A percentile compares a stretch with the other conserved stretches of the same genome.
Conservation (phyloP, 2,888 invertebrate species). For the Drosophila multiciliata region DNA sequence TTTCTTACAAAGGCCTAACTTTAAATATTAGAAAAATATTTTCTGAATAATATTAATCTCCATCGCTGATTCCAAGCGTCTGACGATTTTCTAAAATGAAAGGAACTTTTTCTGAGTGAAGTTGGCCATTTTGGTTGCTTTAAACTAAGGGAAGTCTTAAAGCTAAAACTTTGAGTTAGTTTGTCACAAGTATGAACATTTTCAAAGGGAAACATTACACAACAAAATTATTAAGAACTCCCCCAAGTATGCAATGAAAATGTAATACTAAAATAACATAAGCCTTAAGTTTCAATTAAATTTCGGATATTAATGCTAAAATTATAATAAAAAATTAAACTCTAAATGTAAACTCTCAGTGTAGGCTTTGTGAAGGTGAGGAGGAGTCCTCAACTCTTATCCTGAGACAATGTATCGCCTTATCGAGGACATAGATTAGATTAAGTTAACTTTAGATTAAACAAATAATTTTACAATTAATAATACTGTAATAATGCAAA, state of each 20-base stretch:
- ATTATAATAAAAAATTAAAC: too few relatives aligned
- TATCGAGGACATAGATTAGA: not conserved
- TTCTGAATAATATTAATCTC: not conserved
- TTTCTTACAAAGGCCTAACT: not conserved
- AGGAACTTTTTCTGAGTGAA: not conserved
- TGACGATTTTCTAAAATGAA: not conserved
- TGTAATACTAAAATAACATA: not conserved
- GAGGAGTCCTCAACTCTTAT: too few relatives aligned
- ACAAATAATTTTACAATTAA: not conserved
- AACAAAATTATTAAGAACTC: not conserved
- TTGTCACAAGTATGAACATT: not conserved
- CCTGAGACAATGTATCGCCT: too few relatives aligned
- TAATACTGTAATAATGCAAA: not conserved
- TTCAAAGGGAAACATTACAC: not conserved
- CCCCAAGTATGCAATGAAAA: not conserved
- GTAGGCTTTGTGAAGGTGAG: too few relatives aligned
- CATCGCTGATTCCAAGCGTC: not conserved
- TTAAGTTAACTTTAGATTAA: not conserved
- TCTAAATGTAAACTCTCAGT: too few relatives aligned
- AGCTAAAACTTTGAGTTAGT: not conserved
- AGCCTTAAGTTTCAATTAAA: not conserved
- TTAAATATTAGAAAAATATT: not conserved
- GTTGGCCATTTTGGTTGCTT: slow-evolving; percentile 29
- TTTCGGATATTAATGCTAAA: not conserved
- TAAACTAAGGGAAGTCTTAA: not conserved